Evolutionary conservation across 2,888 invertebrate genomes (phyloP).

Genomic region (Harpalus rufipes): DNA sequence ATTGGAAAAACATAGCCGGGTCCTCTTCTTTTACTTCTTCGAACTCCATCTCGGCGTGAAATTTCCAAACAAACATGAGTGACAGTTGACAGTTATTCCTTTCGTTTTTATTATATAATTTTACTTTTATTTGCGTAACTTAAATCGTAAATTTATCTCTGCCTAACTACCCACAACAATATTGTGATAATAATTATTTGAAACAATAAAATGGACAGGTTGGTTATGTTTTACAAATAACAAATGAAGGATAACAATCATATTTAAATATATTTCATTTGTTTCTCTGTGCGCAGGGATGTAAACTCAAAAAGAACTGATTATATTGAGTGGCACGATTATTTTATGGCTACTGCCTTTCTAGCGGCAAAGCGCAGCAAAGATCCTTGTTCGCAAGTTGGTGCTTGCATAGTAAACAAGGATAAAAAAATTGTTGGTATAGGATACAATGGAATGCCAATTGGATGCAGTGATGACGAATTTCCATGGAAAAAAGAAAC

Average conservation of each 20-base stretch:
- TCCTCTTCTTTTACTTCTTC: slow-evolving; percentile 71
- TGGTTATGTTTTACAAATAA: slow-evolving; percentile 7
- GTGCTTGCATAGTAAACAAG: slow-evolving; percentile 94
- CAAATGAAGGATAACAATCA: too few species aligned
- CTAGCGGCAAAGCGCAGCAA: slow-evolving; percentile 96
- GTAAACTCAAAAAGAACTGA: slow-evolving; percentile 79
- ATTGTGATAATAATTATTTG: background rate
- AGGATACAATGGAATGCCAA: slow-evolving; percentile 99
- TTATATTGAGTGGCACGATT: slow-evolving; percentile 93
- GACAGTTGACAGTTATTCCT: slow-evolving; percentile 56
- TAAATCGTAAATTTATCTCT: background rate
- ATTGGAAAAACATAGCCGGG: slow-evolving; percentile 78
- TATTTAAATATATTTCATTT: slow-evolving; percentile 11
- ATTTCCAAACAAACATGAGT: slow-evolving; percentile 53
- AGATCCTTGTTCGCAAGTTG: slow-evolving; percentile 95
- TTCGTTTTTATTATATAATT: slow-evolving; percentile 44
- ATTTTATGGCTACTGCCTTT: slow-evolving; percentile 96
- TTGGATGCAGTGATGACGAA: slow-evolving; percentile 90
- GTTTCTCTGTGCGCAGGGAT: slow-evolving; percentile 68
- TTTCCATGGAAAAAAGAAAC: slow-evolving; percentile 93
- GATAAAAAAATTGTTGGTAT: slow-evolving; percentile 94
- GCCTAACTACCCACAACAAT: slow-evolving; percentile 4
- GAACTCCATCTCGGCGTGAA: slow-evolving; percentile 54
- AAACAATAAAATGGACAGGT: slow-evolving; percentile 30
- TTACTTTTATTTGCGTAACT: slow-evolving; percentile 33